Percentiles rank a stretch among this genome's conserved stretches.
Conservation (phyloP, 2,797 vertebrate species). For the Anabacerthia variegaticeps region DNA sequence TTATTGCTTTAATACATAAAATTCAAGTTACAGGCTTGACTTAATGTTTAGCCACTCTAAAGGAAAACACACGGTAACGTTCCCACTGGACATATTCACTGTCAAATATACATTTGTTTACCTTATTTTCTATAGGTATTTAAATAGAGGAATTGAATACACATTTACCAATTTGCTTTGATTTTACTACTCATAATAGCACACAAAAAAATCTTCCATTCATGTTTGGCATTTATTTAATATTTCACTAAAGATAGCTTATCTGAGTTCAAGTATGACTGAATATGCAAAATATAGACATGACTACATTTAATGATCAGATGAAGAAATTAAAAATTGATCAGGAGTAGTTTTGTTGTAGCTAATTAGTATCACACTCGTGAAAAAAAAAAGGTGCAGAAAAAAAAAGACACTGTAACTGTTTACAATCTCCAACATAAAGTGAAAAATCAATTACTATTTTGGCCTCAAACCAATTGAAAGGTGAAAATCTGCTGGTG, state of each 20-base stretch:
- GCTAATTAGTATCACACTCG: not conserved
- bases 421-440: not conserved
- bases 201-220: not conserved
- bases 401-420: not conserved
- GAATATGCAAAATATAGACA: not conserved
- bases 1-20: constrained; percentile 75
- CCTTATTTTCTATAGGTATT: constrained; percentile 49
- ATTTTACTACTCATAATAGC: not conserved
- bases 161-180: constrained; percentile 35
- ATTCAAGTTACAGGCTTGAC: constrained; percentile 73
- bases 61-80: constrained; percentile 62
- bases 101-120: constrained; percentile 64
- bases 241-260: constrained; percentile 11
- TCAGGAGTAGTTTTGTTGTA: not conserved
- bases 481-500: constrained; percentile 26
- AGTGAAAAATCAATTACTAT: constrained; percentile 7
- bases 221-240: not conserved
- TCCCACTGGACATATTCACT: constrained; percentile 48
- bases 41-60: constrained; percentile 72
- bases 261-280: not conserved
- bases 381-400: not conserved
- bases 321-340: not conserved
- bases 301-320: not conserved
- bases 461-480: constrained; percentile 22
- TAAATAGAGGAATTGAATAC: constrained; percentile 19